Conservation (phyloP, 1,140 invertebrate species). For the Triops longicaudatus region DNA sequence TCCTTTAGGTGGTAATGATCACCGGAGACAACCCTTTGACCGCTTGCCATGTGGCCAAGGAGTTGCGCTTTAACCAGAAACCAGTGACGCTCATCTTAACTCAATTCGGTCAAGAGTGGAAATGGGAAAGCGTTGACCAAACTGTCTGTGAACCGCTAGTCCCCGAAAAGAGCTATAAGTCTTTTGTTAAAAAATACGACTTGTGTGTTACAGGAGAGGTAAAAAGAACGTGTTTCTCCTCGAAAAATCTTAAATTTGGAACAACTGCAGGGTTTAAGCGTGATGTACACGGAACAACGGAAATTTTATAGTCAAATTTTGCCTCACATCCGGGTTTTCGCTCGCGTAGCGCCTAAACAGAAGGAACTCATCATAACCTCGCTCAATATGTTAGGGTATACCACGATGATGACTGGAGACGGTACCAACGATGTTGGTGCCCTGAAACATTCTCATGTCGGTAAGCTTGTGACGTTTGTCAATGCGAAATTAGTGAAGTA, state of each 20-base stretch:
- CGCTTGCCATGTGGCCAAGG: slow-evolving; percentile 94
- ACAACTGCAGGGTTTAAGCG: slow-evolving; percentile 54
- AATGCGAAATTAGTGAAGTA: slow-evolving; percentile 20
- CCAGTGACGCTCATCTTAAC: slow-evolving; percentile 67
- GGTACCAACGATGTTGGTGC: slow-evolving; percentile 99
- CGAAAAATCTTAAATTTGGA: slow-evolving; percentile 26
- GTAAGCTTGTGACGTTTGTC: slow-evolving; percentile 41
- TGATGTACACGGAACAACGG: slow-evolving; percentile 55
- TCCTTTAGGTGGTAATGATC: slow-evolving; percentile 83
- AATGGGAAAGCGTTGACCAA: slow-evolving; percentile 77
- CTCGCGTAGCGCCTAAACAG: slow-evolving; percentile 90
- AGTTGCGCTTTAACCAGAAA: slow-evolving; percentile 74
- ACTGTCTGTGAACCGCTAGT: slow-evolving; percentile 50
- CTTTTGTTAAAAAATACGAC: slow-evolving; percentile 63
- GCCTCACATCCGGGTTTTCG: slow-evolving; percentile 80
- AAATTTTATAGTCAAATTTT: slow-evolving; percentile 63
- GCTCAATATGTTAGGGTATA: slow-evolving; percentile 77
- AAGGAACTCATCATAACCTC: slow-evolving; percentile 91
- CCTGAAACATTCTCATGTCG: slow-evolving; percentile 95
- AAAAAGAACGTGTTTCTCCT: slow-evolving; percentile 30
- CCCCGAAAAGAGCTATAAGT: slow-evolving; percentile 37
- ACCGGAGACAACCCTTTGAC: slow-evolving; percentile 99
- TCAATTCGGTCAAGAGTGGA: slow-evolving; percentile 47
- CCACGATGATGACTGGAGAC: slow-evolving; percentile 99
- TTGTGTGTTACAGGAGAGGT: slow-evolving; percentile 89